Percentiles rank a stretch among this genome's conserved stretches.
Evolutionary conservation across 1,140 invertebrate species (phyloP).

Genomic region (Orchestia grillus): DNA sequence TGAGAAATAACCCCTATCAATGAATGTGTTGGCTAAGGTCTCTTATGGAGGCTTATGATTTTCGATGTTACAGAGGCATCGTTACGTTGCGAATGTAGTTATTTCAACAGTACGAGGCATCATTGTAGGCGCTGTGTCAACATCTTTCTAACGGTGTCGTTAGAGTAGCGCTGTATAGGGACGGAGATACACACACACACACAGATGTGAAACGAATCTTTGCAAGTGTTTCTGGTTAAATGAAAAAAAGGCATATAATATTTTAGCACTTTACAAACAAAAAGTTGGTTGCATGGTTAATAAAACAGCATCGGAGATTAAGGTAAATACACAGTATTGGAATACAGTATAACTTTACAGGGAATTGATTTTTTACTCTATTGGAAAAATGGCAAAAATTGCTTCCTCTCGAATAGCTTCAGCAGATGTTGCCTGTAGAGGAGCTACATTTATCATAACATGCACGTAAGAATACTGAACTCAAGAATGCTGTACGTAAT

Average conservation of each 20-base stretch:
- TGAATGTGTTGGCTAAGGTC: neutral
- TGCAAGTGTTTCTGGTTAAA: neutral
- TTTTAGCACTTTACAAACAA: neutral
- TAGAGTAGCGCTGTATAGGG: neutral
- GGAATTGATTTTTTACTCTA: neutral
- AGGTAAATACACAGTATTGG: neutral
- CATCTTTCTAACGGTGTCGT: neutral
- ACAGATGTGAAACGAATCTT: too few species aligned
- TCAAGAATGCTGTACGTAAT: neutral
- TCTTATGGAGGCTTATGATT: too few species aligned
- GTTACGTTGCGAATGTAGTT: neutral
- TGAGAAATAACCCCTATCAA: neutral
- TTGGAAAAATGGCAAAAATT: neutral
- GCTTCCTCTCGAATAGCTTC: neutral
- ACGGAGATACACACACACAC: neutral
- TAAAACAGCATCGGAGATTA: neutral
- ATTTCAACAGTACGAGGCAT: neutral
- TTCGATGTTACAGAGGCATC: neutral
- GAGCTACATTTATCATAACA: too few species aligned
- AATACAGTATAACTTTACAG: too few species aligned
- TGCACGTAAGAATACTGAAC: too few species aligned
- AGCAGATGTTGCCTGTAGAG: neutral
- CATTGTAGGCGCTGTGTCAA: neutral
- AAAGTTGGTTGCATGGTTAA: neutral
- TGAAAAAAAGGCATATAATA: neutral